These are phyloP conservation scores for Caenorhabditis imperialis DNA, from an alignment of 2,888 invertebrate genomes.

Conservation along the genomic window DNA sequence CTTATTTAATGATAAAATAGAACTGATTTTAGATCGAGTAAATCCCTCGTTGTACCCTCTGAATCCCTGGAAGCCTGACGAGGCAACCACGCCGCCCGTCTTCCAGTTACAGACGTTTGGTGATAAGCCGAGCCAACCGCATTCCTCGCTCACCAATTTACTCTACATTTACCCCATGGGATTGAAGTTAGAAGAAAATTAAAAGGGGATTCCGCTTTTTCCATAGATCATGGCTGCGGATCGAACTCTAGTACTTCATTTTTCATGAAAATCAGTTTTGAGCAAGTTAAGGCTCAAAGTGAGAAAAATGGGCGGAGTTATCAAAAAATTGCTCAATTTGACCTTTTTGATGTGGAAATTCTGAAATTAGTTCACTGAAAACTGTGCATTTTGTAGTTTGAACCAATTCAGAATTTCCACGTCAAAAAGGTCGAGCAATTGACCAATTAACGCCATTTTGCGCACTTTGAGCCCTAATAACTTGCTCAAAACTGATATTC, in stretches of 20 bases:
- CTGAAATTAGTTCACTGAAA: too few species aligned
- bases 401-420: background rate
- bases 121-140: conserved; percentile 82
- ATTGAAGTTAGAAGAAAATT: conserved; percentile 68
- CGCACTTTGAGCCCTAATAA: too few species aligned
- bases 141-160: conserved; percentile 90
- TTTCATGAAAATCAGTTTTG: too few species aligned
- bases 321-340: too few species aligned
- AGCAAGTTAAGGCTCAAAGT: too few species aligned
- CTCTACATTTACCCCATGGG: conserved; percentile 90
- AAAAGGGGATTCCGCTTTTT: too few species aligned
- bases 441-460: too few species aligned
- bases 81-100: conserved; percentile 81
- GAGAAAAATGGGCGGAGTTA: too few species aligned
- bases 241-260: too few species aligned
- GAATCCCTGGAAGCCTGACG: conserved; percentile 65
- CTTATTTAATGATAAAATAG: background rate
- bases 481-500: too few species aligned
- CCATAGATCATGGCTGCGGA: too few species aligned
- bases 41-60: conserved; percentile 88
- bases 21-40: conserved; percentile 84
- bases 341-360: background rate
- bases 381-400: too few species aligned
- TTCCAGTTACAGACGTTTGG: conserved; percentile 89
- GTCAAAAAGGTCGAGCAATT: background rate